Evolutionary conservation across 2,113 vertebrate species (phyloP).

Genomic region (Proteles cristata): DNA sequence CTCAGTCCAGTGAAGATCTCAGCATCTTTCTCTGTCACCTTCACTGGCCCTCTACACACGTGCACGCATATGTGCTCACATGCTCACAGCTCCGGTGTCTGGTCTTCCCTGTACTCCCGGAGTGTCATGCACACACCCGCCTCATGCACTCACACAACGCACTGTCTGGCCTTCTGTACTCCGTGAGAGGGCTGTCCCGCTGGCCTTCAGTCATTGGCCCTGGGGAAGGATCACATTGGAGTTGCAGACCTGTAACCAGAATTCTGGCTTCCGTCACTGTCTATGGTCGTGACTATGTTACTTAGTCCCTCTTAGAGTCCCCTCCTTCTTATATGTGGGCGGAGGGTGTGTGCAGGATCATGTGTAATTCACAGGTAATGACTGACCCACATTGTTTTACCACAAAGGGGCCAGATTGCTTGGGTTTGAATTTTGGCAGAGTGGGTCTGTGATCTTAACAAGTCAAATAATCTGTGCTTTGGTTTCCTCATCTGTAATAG

Average conservation of each 20-base stretch:
- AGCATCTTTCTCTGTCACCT: neutral
- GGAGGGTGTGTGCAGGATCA: neutral
- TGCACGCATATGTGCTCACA: neutral
- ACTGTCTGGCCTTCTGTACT: neutral
- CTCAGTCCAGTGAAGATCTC: neutral
- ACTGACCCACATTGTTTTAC: neutral
- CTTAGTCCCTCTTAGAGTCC: neutral
- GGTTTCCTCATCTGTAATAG: neutral
- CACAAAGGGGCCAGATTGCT: neutral
- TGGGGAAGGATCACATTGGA: neutral
- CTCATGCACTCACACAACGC: neutral
- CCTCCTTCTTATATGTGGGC: neutral
- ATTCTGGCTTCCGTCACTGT: constrained; percentile 8
- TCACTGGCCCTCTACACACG: neutral
- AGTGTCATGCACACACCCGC: neutral
- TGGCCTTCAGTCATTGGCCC: neutral
- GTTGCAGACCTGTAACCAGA: neutral
- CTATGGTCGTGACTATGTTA: neutral
- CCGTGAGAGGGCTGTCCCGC: neutral
- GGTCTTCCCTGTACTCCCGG: neutral
- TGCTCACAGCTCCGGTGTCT: neutral
- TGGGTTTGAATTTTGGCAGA: neutral
- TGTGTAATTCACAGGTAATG: neutral
- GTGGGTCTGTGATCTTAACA: neutral
- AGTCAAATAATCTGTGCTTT: neutral